Base-by-base conservation (phyloP, 2,113 vertebrate species). In the Rana temporaria region DNA sequence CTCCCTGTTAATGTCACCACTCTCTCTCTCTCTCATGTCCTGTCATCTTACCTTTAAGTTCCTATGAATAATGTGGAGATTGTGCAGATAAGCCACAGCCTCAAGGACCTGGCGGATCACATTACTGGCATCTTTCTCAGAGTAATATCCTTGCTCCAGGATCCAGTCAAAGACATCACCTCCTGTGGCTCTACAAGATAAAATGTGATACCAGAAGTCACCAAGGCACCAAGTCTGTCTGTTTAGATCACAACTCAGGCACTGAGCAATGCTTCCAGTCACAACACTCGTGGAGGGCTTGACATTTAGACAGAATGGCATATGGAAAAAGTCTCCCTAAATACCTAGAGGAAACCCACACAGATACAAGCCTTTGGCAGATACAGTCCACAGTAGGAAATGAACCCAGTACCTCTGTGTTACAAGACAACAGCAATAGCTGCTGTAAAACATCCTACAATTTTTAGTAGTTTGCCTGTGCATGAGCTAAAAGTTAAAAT, bases 101-200 rank as follows among this genome's bases (percentile, higher is more conserved):
- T 95, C 93, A 19, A 96, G 88, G n/a, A 92, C 87, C 71, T 92
- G 91, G 8, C 89, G 88, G 69, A 92, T 88, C 63, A 96, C 94
- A 62, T 93, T 94, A 85, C 94, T 92, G 34, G 95, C 95, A 4
- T 96, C 94, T 90, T 91, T 91, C 85, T 96, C 95, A 7, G 94
- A 94, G 90, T 96, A 96, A 89, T 94, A 95, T 38, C 95, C 95
- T 69, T 95, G 94, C 84, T 95, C 93, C 85, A 95, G 89, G 85
- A 96, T 96, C 95, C 95, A 96, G 85, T 96, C 95, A 42, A 96
- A 96, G 18, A 95, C 94, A 70, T 96, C 95, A 26, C 94, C 93
- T 66, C 95, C 94, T 57, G 94, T 96, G 78, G 95, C 95, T 42
- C 95, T 96, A 86, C 19, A 64, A 72, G 72, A 64, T 9, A 83